Evolutionary conservation across 1,140 invertebrate genomes (phyloP).

Genomic region (Formica selysi): DNA sequence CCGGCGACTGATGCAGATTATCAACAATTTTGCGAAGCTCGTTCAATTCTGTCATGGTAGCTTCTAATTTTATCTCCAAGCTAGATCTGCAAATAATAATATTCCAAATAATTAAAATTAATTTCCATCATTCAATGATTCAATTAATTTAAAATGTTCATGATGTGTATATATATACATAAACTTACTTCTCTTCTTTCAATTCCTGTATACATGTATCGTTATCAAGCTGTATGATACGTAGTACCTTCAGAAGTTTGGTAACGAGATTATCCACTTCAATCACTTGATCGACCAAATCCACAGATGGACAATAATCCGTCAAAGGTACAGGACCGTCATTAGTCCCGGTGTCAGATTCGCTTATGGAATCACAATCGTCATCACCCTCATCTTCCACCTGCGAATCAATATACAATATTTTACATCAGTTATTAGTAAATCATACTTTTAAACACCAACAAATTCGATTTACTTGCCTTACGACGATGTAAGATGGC

Average conservation of each 20-base stretch:
- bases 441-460: not conserved
- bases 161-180: not conserved
- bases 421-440: not conserved
- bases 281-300: constrained; percentile 91
- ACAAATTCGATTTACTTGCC: constrained; percentile 60
- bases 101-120: not conserved
- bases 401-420: constrained; percentile 63
- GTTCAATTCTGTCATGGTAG: constrained; percentile 74
- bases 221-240: constrained; percentile 90
- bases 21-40: constrained; percentile 76
- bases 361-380: constrained; percentile 83
- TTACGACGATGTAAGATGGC: constrained; percentile 84
- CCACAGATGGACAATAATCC: constrained; percentile 83
- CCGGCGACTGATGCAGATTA: constrained; percentile 71
- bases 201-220: constrained; percentile 89
- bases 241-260: constrained; percentile 91
- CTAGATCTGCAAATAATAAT: constrained; percentile 76
- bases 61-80: constrained; percentile 82
- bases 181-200: constrained; percentile 86
- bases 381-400: constrained; percentile 84
- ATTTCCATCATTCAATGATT: not conserved
- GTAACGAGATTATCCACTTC: constrained; percentile 92
- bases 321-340: constrained; percentile 79
- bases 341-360: constrained; percentile 81
- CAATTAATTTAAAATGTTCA: not conserved